Percentiles rank a stretch among this genome's conserved stretches.
Conservation (phyloP, 2,797 vertebrate genomes). For the Centropyge bicolor region DNA sequence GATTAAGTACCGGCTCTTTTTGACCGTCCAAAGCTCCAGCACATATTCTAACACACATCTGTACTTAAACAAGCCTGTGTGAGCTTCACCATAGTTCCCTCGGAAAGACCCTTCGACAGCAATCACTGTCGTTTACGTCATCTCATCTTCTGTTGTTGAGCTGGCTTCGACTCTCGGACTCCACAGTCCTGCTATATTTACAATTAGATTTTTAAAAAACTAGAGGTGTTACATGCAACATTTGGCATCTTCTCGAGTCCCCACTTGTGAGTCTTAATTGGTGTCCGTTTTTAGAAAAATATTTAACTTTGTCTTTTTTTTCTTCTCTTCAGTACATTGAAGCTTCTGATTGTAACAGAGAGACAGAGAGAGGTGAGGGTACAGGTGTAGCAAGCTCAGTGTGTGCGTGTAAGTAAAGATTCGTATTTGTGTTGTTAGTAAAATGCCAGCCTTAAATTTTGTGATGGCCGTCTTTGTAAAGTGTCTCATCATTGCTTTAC, state of each 20-base stretch:
- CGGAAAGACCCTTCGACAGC: constrained; percentile 6
- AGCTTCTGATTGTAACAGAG: constrained; percentile 80
- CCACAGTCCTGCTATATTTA: constrained; percentile 65
- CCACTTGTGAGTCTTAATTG: constrained; percentile 69
- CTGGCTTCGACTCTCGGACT: constrained; percentile 57
- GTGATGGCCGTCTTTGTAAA: constrained; percentile 63
- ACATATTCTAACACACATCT: constrained; percentile 15
- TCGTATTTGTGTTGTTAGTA: constrained; percentile 47
- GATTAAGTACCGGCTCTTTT: constrained; percentile 16
- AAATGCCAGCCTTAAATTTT: constrained; percentile 54
- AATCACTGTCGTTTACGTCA: constrained; percentile 8
- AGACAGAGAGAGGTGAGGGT: constrained; percentile 66
- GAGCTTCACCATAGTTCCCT: constrained; percentile 34
- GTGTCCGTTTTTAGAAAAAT: constrained; percentile 84
- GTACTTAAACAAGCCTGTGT: constrained; percentile 14
- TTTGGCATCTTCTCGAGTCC: constrained; percentile 85
- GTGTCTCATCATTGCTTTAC: constrained; percentile 71
- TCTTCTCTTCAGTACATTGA: constrained; percentile 55
- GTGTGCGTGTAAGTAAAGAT: constrained; percentile 36
- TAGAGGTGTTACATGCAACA: constrained; percentile 86
- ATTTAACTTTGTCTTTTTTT: constrained; percentile 67
- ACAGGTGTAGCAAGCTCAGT: constrained; percentile 50
- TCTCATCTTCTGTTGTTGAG: constrained; percentile 23
- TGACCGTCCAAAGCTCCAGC: constrained; percentile 36
- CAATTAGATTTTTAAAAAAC: constrained; percentile 80